phyloP scores from a whole-genome alignment of 2,113 vertebrate genomes.

The Brachypteracias leptosomus region DNA sequence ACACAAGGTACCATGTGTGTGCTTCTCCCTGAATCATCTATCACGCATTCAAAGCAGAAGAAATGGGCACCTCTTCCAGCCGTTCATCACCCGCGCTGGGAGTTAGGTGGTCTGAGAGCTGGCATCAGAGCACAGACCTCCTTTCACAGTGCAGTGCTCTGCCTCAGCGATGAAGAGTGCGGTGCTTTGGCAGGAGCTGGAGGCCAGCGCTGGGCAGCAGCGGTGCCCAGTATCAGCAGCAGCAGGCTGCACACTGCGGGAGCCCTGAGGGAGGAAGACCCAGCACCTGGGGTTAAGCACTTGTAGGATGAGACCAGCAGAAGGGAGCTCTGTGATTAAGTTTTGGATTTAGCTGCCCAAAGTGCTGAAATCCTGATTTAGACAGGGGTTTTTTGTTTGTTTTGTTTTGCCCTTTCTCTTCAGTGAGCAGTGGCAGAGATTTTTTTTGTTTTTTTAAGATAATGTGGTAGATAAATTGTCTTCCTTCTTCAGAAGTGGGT shows the following conservation, averaged over 20 bases:
- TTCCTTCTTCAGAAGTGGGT: background rate
- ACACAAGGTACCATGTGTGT: fast-evolving
- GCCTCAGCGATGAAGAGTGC: fast-evolving
- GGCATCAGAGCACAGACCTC: background rate
- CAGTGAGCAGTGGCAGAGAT: background rate
- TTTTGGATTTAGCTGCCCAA: background rate
- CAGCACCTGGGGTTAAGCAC: background rate
- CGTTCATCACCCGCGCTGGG: background rate
- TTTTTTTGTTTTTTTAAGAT: background rate
- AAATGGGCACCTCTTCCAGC: background rate
- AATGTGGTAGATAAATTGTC: background rate
- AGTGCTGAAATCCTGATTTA: background rate
- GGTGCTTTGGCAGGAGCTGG: background rate
- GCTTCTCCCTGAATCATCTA: background rate
- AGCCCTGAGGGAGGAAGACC: background rate
- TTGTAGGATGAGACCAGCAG: background rate
- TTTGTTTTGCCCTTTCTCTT: background rate
- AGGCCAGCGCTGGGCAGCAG: background rate
- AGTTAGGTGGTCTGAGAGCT: background rate
- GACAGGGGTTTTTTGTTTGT: background rate
- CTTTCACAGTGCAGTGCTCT: background rate
- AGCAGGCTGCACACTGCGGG: background rate
- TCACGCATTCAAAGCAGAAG: background rate
- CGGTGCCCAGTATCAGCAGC: background rate
- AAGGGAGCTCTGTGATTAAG: background rate